phyloP scores from a whole-genome alignment of 2,888 invertebrate genomes.

The Acronicta alni region DNA sequence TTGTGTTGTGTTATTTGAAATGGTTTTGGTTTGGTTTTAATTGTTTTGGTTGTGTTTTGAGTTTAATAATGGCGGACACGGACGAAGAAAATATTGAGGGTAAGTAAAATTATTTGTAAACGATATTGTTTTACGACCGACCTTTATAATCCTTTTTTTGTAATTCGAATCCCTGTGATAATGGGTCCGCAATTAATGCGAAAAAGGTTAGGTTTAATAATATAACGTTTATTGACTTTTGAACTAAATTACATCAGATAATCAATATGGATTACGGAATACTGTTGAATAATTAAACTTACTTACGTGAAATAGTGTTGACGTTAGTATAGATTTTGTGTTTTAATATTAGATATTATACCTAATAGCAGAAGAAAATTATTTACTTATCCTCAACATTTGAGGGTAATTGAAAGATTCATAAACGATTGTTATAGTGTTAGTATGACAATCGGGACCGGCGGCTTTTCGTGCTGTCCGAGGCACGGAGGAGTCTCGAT shows the following conservation, averaged over 20 bases:
- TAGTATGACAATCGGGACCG: no score
- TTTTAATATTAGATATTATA: no score
- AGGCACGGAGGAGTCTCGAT: no score
- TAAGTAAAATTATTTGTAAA: slow-evolving; percentile 37
- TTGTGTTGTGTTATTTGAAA: slow-evolving; percentile 54
- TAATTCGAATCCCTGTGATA: slow-evolving; percentile 9
- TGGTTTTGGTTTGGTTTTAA: slow-evolving; percentile 57
- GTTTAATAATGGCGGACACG: slow-evolving; percentile 67
- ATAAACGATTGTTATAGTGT: no score
- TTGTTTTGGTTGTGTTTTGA: slow-evolving; percentile 59
- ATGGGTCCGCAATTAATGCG: neutral
- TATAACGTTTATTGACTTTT: neutral
- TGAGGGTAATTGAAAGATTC: no score
- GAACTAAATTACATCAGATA: slow-evolving; percentile 6
- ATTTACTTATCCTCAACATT: no score
- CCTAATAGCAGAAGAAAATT: no score
- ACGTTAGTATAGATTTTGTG: no score
- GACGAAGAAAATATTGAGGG: slow-evolving; percentile 79
- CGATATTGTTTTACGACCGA: slow-evolving; percentile 1
- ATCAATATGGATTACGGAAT: slow-evolving; percentile 1
- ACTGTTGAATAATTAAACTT: slow-evolving; percentile 34
- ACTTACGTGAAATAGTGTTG: slow-evolving; percentile 23
- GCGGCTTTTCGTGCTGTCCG: no score
- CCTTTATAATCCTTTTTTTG: slow-evolving; percentile 12
- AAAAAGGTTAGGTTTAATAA: slow-evolving; percentile 1